Conservation (phyloP, 2,888 invertebrate genomes). For the Abscondita cerata region DNA sequence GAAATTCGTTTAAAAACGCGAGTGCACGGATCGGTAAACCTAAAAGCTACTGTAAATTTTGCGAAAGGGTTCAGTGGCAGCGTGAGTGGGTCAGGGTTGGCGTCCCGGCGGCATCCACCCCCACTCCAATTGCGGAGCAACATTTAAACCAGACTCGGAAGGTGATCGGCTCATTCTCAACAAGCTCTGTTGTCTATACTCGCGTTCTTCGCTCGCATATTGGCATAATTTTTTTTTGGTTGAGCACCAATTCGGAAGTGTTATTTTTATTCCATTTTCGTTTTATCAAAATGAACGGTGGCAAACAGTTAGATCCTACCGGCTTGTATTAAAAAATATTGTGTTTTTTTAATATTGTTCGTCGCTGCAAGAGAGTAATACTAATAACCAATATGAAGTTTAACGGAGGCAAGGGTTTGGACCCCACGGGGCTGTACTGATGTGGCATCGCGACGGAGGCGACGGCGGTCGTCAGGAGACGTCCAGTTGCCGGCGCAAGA, state of each 20-base stretch:
- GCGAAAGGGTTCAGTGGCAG: constrained; percentile 55
- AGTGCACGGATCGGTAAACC: constrained; percentile 12
- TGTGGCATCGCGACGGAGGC: constrained; percentile 57
- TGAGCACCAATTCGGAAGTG: constrained; percentile 53
- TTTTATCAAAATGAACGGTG: constrained; percentile 55
- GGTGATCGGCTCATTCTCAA: constrained; percentile 48
- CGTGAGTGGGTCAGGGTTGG: constrained; percentile 59
- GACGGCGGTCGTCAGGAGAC: constrained; percentile 59
- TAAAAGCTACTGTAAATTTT: constrained; percentile 32
- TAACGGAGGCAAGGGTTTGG: constrained; percentile 44
- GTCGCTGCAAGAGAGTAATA: constrained; percentile 11
- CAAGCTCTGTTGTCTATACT: constrained; percentile 38
- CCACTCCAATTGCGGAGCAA: constrained; percentile 47
- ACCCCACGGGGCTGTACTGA: constrained; percentile 59
- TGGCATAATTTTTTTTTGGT: constrained; percentile 53
- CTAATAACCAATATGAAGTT: constrained; percentile 33
- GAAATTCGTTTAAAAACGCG: constrained; percentile 6
- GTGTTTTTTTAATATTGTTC: constrained; percentile 19
- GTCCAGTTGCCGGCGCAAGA: constrained; percentile 58
- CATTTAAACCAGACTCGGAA: constrained; percentile 51
- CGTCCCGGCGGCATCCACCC: constrained; percentile 53
- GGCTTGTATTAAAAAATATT: constrained; percentile 52
- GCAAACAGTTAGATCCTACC: constrained; percentile 57
- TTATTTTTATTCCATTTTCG: constrained; percentile 12
- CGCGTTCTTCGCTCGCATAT: constrained; percentile 29